Evolutionary conservation across 30 jellyfish, hydroid and myxozoan species (phyloP).

Genomic region (Clytia hemisphaerica): DNA sequence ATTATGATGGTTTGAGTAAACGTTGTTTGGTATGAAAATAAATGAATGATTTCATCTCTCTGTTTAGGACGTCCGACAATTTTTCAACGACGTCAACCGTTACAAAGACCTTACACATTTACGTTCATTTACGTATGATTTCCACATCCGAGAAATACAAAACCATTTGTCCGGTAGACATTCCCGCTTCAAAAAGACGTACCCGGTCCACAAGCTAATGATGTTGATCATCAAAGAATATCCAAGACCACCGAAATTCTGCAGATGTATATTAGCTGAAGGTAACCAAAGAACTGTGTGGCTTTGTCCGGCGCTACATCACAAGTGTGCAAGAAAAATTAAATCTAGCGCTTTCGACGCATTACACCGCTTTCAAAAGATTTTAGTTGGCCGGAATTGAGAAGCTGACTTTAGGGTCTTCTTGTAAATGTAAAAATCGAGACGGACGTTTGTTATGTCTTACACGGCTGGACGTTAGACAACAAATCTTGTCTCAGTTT

Average conservation of each 20-base stretch:
- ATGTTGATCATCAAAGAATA: slow-evolving; percentile 47
- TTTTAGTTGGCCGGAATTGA: background rate
- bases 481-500: too few relatives aligned
- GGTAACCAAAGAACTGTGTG: slow-evolving; percentile 29
- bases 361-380: background rate
- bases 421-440: too few relatives aligned
- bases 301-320: background rate
- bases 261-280: slow-evolving; percentile 71
- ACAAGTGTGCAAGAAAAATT: background rate
- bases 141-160: slow-evolving; percentile 83
- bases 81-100: slow-evolving; percentile 62
- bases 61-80: slow-evolving; percentile 40
- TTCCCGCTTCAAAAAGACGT: slow-evolving; percentile 62
- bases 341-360: background rate
- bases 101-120: slow-evolving; percentile 66
- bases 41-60: too few relatives aligned
- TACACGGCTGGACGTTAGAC: too few relatives aligned
- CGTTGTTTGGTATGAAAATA: too few relatives aligned
- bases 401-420: background rate
- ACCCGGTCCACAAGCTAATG: slow-evolving; percentile 70
- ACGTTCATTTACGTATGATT: slow-evolving; percentile 79
- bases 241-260: slow-evolving; percentile 83
- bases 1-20: too few relatives aligned
- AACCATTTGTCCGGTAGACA: slow-evolving; percentile 82
- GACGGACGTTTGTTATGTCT: too few relatives aligned